phyloP scores from a whole-genome alignment of 2,888 invertebrate species.

The Melieria picta region DNA sequence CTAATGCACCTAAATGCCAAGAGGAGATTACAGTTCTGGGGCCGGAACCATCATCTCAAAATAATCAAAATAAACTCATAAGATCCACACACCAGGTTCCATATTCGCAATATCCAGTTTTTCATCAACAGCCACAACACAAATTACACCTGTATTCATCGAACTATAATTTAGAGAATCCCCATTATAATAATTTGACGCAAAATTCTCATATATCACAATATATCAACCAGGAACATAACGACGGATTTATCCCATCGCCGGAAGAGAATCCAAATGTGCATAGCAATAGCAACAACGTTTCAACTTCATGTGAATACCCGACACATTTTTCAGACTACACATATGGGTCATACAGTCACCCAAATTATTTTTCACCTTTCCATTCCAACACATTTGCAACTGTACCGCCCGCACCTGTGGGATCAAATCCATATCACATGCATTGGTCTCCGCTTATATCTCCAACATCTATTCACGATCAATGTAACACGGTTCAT shows the following conservation, averaged over 20 bases:
- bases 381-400: conserved; percentile 49
- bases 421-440: conserved; percentile 47
- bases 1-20: too few species aligned
- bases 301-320: conserved; percentile 50
- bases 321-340: conserved; percentile 54
- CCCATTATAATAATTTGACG: conserved; percentile 32
- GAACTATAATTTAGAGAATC: conserved; percentile 28
- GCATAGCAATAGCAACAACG: conserved; percentile 53
- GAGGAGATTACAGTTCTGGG: too few species aligned
- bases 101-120: conserved; percentile 20
- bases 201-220: conserved; percentile 37
- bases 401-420: conserved; percentile 48
- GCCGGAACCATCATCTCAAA: too few species aligned
- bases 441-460: conserved; percentile 35
- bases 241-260: too few species aligned
- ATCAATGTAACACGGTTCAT: conserved; percentile 33
- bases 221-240: conserved; percentile 25
- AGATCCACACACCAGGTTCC: conserved; percentile 15
- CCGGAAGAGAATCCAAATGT: too few species aligned
- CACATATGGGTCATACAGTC: conserved; percentile 56
- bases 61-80: conserved; percentile 14
- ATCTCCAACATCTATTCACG: conserved; percentile 24
- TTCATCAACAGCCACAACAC: conserved; percentile 18
- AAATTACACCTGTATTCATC: conserved; percentile 19
- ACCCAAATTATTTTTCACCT: conserved; percentile 57